Evolutionary conservation across 2,888 invertebrate species (phyloP).

Genomic region (Pandemis corylana): DNA sequence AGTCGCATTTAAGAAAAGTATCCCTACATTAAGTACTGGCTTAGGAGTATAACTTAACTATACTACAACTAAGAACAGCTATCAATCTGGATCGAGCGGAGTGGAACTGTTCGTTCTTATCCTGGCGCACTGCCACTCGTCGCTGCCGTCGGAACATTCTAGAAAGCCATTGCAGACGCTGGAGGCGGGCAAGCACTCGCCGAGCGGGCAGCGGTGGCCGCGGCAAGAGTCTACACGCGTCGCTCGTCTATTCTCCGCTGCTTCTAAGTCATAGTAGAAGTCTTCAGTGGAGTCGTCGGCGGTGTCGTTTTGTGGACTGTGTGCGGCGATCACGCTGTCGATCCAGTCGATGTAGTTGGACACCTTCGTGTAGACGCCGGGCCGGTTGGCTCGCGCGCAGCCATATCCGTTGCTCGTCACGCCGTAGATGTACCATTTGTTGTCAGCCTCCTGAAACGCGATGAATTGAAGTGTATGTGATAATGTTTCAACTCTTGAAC

Average conservation of each 20-base stretch:
- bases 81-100: conserved; percentile 68
- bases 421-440: conserved; percentile 84
- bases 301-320: conserved; percentile 63
- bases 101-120: conserved; percentile 60
- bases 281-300: conserved; percentile 62
- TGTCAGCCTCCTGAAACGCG: conserved; percentile 72
- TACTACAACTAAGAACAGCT: not conserved
- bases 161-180: conserved; percentile 91
- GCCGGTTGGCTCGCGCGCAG: conserved; percentile 90
- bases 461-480: not conserved
- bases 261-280: conserved; percentile 73
- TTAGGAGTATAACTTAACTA: conserved; percentile 56
- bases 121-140: conserved; percentile 86
- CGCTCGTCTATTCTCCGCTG: conserved; percentile 72
- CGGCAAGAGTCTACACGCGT: conserved; percentile 79
- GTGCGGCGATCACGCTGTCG: conserved; percentile 78
- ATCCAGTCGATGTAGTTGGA: conserved; percentile 91
- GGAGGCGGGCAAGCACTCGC: conserved; percentile 89
- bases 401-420: conserved; percentile 93
- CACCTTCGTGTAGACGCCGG: conserved; percentile 93
- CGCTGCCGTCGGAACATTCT: conserved; percentile 91
- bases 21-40: conserved; percentile 70
- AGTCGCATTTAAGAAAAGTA: conserved; percentile 75
- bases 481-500: not conserved
- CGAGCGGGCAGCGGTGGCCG: conserved; percentile 90